Evolutionary conservation across 2,888 invertebrate species (phyloP), one percentile per base, ranked within the genome.

Genomic region (Tipula lateralis): DNA sequence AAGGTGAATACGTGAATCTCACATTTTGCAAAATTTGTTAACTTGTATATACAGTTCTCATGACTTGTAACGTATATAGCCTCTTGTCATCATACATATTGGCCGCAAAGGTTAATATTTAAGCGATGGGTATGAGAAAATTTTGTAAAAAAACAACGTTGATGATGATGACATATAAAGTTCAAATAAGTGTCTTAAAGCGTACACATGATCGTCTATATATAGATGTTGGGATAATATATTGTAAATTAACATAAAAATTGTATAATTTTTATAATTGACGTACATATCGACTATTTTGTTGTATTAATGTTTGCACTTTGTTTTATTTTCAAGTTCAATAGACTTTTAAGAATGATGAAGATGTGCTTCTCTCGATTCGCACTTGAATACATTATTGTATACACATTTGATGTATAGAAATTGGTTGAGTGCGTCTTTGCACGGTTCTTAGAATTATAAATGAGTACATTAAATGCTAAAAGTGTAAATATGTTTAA

Each of bases 321-420:
- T 66, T 66, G 66, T 24, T 66, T 66, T 66, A 19, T 66, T 66
- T 66, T 66, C 66, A 66, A 66, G 66, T 66, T 66, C 66, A 66
- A 66, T 66, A 66, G 66, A 24, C 66, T 66, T 66, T 66, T 66
- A 66, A 66, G 24, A 66, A 24, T 66, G 24, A 66, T 66, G 66
- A 24, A 66, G 66, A 66, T 66, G 66, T 66, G 66, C 66, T 66
- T 66, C 66, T 66, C 66, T 24, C 24, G 19, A 66, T 66, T 66
- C 66, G 66, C 66, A 50, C 50, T 50, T 50, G 50, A 50, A 19
- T 50, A 5, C 50, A 50, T 50, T 39, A 39, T 39, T 32, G 3
- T 0, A n/a, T 5, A 13, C 13, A 3, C n/a, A n/a, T n/a, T n/a
- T n/a, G 1, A 50, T 66, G 24, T 66, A 66, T 44, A n/a, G 44